These are phyloP conservation scores for Sardina pilchardus DNA, from an alignment of 2,113 vertebrate species.

Conservation along the genomic window DNA sequence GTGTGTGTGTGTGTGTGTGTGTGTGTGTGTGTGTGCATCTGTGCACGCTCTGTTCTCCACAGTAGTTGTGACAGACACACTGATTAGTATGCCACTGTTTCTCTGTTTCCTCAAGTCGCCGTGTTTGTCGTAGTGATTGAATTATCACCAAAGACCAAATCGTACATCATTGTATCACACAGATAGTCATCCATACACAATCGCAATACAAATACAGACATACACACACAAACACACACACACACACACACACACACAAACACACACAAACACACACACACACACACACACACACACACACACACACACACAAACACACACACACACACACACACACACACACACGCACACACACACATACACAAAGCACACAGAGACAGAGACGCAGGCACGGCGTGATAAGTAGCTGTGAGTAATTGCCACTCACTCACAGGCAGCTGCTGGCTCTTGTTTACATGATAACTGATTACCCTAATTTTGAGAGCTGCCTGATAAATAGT, in stretches of 20 bases:
- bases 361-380: neutral
- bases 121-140: slow-evolving; percentile 4
- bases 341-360: slow-evolving; percentile 20
- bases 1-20: neutral
- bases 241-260: slow-evolving; percentile 38
- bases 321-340: slow-evolving; percentile 42
- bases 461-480: slow-evolving; percentile 91
- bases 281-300: slow-evolving; percentile 36
- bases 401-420: slow-evolving; percentile 78
- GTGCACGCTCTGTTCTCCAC: neutral
- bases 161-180: neutral
- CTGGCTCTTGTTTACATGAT: slow-evolving; percentile 86
- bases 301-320: slow-evolving; percentile 50
- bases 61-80: neutral
- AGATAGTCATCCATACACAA: slow-evolving; percentile 4
- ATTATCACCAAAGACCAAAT: slow-evolving; percentile 4
- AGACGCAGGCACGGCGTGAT: slow-evolving; percentile 51
- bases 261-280: slow-evolving; percentile 17
- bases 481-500: slow-evolving; percentile 78
- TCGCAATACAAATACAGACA: slow-evolving; percentile 3
- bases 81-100: slow-evolving; percentile 15
- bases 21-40: neutral
- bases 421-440: slow-evolving; percentile 78
- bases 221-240: slow-evolving; percentile 43
- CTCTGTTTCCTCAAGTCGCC: neutral